These are phyloP conservation scores for Cynaeus angustus DNA, from an alignment of 2,888 invertebrate species.

Conservation along the genomic window DNA sequence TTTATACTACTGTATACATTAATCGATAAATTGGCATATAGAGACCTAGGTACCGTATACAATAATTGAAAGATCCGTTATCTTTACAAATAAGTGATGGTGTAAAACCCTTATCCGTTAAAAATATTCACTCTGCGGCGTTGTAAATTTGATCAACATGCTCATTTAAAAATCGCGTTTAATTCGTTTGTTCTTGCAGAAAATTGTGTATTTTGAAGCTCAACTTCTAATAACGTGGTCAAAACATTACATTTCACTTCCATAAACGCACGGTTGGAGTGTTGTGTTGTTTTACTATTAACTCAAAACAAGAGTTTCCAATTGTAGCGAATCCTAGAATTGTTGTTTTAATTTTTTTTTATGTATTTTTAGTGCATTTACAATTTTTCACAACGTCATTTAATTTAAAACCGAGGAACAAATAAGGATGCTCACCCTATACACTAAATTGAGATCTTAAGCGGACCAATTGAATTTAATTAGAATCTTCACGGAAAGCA, in stretches of 20 bases:
- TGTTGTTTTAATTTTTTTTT: no score
- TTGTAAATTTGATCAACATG: no score
- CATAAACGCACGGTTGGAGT: no score
- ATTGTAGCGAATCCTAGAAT: no score
- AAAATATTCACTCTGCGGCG: not conserved
- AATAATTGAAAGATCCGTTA: constrained; percentile 23
- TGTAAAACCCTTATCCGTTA: not conserved
- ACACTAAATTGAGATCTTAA: constrained; percentile 10
- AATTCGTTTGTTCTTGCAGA: no score
- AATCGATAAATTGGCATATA: constrained; percentile 30
- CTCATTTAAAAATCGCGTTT: no score
- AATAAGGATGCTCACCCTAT: constrained; percentile 5
- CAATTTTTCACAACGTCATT: not conserved
- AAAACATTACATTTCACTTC: no score
- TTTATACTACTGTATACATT: constrained; percentile 17
- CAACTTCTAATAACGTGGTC: no score
- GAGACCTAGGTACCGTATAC: constrained; percentile 15
- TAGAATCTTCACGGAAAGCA: constrained; percentile 9
- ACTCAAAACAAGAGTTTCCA: no score
- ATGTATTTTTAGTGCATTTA: no score
- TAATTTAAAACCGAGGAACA: not conserved
- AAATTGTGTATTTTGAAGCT: no score
- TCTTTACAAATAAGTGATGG: constrained; percentile 3
- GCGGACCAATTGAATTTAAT: constrained; percentile 23
- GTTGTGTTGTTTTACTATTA: no score